Conservation (phyloP, 1,140 invertebrate genomes). For the Plectrocnemia conspersa region DNA sequence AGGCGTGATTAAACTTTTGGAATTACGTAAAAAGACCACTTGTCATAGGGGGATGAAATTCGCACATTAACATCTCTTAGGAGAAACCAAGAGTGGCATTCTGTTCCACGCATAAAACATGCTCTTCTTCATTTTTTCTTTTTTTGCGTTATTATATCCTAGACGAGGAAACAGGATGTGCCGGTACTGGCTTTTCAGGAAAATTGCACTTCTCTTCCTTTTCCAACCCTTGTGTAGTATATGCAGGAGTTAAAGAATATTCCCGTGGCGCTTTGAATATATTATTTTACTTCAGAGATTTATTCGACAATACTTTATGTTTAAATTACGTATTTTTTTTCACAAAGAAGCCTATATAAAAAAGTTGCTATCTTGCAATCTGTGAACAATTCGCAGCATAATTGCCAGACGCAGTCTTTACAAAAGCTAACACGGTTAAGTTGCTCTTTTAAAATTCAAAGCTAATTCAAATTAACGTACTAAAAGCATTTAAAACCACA, state of each 20-base stretch:
- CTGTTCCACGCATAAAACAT: conserved; percentile 24
- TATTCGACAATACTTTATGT: conserved; percentile 6
- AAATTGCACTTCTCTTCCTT: conserved; percentile 16
- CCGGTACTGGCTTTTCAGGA: conserved; percentile 8
- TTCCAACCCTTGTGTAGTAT: too few species aligned
- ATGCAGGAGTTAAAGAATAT: too few species aligned
- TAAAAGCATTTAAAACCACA: too few species aligned
- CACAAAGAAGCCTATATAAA: too few species aligned
- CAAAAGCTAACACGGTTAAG: too few species aligned
- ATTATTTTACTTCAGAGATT: conserved; percentile 15
- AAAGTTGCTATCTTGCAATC: too few species aligned
- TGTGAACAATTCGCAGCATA: too few species aligned
- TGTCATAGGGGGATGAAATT: conserved; percentile 5
- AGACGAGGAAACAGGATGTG: not conserved
- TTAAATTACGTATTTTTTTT: conserved; percentile 13
- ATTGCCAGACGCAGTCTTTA: too few species aligned
- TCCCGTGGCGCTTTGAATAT: conserved; percentile 13
- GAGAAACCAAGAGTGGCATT: conserved; percentile 26
- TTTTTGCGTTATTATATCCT: not conserved
- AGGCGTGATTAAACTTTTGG: too few species aligned
- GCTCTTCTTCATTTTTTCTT: conserved; percentile 23
- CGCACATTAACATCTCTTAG: conserved; percentile 25
- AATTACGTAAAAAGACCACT: too few species aligned
- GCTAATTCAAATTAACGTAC: too few species aligned
- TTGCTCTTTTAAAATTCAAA: too few species aligned